Evolutionary conservation across 2,797 vertebrate species (phyloP).

Genomic region (Paedocypris micromegethes): DNA sequence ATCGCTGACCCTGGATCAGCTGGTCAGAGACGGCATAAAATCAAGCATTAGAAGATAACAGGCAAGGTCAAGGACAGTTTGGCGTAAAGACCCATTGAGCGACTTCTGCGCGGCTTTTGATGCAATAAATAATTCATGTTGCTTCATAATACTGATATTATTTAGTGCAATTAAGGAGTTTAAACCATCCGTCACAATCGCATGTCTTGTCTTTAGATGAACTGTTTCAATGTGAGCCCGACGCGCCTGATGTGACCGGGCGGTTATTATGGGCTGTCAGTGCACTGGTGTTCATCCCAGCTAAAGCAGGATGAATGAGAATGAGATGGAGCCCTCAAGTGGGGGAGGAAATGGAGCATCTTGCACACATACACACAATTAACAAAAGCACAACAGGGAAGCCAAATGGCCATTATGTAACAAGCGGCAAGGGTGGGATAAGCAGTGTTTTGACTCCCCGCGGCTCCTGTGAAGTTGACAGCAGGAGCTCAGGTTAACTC

Average conservation of each 20-base stretch:
- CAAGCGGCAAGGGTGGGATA: constrained; percentile 40
- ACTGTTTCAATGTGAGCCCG: too few relatives aligned
- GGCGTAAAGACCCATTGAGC: constrained; percentile 11
- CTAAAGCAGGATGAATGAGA: constrained; percentile 59
- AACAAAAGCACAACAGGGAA: constrained; percentile 65
- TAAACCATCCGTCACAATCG: background rate
- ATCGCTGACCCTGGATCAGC: constrained; percentile 24
- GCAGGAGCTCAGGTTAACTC: constrained; percentile 7
- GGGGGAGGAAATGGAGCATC: constrained; percentile 51
- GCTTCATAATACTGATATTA: background rate
- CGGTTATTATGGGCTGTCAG: constrained; percentile 1
- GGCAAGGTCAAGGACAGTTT: constrained; percentile 13
- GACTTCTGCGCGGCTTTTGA: background rate
- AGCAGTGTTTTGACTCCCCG: constrained; percentile 13
- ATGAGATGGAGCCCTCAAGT: constrained; percentile 44
- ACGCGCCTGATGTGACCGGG: background rate
- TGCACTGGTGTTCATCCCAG: constrained; percentile 53
- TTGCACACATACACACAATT: constrained; percentile 50
- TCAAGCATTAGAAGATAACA: constrained; percentile 8
- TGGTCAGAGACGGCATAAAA: constrained; percentile 32
- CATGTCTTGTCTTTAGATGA: background rate
- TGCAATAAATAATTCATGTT: constrained; percentile 13
- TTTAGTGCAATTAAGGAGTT: background rate
- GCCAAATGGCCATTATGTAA: constrained; percentile 68
- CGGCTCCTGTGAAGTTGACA: constrained; percentile 12